Conservation (phyloP, 1,140 invertebrate species). For the Bombus waltoni region DNA sequence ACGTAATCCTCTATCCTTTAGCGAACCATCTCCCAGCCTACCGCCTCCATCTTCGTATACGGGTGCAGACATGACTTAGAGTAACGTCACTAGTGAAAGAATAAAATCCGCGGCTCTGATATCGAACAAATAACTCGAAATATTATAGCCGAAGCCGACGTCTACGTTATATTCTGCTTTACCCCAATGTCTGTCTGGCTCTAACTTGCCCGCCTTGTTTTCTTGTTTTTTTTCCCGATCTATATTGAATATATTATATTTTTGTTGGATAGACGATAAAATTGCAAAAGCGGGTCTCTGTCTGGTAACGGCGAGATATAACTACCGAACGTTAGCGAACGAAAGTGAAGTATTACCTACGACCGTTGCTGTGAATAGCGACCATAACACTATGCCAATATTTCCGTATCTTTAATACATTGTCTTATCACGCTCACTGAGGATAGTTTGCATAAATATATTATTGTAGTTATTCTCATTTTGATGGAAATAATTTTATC, state of each 20-base stretch:
- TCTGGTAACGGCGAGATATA: background rate
- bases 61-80: conserved; percentile 77
- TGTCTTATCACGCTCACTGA: background rate
- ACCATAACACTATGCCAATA: too few relatives aligned
- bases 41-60: conserved; percentile 45
- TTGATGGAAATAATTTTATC: background rate
- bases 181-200: conserved; percentile 5
- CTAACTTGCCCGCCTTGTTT: background rate
- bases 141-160: conserved; percentile 44
- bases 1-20: conserved; percentile 23
- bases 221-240: conserved; percentile 23
- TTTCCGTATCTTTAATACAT: background rate
- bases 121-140: conserved; percentile 73
- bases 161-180: conserved; percentile 25
- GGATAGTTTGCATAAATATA: background rate
- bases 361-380: background rate
- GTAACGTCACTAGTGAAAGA: conserved; percentile 71
- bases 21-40: conserved; percentile 27
- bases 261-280: background rate
- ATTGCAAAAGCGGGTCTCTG: background rate
- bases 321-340: background rate
- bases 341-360: background rate
- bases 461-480: background rate
- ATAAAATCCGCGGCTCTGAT: conserved; percentile 75
- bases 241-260: conserved; percentile 1